Base-by-base conservation (phyloP, 35 echinoderm and acorn worm genomes). In the Anneissia japonica region DNA sequence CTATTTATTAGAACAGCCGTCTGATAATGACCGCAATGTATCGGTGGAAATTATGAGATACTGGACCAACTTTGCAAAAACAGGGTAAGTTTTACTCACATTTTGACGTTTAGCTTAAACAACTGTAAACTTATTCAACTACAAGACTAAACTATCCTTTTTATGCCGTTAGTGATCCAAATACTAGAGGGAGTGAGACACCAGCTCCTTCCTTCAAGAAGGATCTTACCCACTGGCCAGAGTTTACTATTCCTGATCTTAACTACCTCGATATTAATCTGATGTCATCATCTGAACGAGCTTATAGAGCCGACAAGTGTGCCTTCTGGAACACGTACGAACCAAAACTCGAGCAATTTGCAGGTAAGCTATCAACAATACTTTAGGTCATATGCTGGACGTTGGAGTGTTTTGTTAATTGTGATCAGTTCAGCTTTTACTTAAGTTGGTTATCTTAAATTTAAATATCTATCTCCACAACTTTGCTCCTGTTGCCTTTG, bases 31-130 rank as follows among this genome's bases (percentile, higher is more conserved):
- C 11, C 33, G 46, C 0, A 23, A 33, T 43, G 32, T 89, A 16
- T 83, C 87, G 11, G 5, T 89, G 0, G 51, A 89, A 29, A 83
- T 89, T 79, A 83, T 89, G 79, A 89, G 74, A 89, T 89, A 88
- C 35, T 88, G 21, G 29, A 35, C 87, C 1, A 88, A 88, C 56
- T 88, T 88, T 82, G 87, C 87, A 12, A 89, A 89, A 41, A 82
- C 46, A 19, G 87, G 87, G 87, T 89, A 84, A 88, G 86, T 81
- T 34, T 34, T 21, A 32, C 4, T 43, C 40, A 43, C 14, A 43
- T 43, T 4, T 6, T 6, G 14, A 43, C 14, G 40, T 43, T 14
- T 43, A 43, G 4, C 40, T 43, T 43, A 43, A 43, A n/a, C n/a
- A n/a, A n/a, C n/a, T n/a, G n/a, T n/a, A n/a, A n/a, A n/a, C n/a